Base-by-base conservation (phyloP, 2,888 invertebrate genomes). In the Auanema freiburgensis region DNA sequence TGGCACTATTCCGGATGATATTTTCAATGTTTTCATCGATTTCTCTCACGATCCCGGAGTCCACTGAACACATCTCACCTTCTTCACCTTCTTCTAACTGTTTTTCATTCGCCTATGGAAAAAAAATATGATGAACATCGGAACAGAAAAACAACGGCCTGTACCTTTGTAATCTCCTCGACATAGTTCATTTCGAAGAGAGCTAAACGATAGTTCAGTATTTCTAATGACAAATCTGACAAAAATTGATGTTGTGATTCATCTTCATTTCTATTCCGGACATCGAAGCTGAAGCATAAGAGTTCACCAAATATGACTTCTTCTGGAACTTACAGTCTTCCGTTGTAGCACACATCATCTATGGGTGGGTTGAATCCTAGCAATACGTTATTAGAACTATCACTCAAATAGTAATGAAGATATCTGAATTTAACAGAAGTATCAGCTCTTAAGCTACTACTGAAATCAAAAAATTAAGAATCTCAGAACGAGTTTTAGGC, bases 11-110 rank as follows among this genome's bases (percentile, higher is more conserved):
- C 11, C 53, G 58, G 5, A 74, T 65, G 14, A 74, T 46, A 23
- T 65, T 66, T 23, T 70, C 66, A 1, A 72, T 50, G 23, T 67
- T 53, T 11, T 18, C 50, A 53, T 73, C 69, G 12, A 73, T 64
- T 40, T 57, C 58, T 21, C 4, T 25, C 1, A 58, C 63, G 10
- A 58, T 40, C n/a, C 23, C 16, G 10, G 51, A 53, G 44, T 43
- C 33, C 16, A 52, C 58, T 4, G 53, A n/a, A 2, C 53, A 44
- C n/a, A 50, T 21, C 25, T 62, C 57, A 18, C 62, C 62, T 10
- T 62, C 62, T 49, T 62, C 62, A 33, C 33, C 33, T 5, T 33
- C 33, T 33, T 33, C 33, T 33, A 33, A 33, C 33, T 33, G 33
- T 33, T 33, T 33, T 33, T 3, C 33, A 8, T 33, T 33, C 3